Evolutionary conservation across 37 sponge, comb jelly and placozoan species (phyloP), one percentile per base, ranked within the genome.

Genomic region (Chondrosia reniformis): DNA sequence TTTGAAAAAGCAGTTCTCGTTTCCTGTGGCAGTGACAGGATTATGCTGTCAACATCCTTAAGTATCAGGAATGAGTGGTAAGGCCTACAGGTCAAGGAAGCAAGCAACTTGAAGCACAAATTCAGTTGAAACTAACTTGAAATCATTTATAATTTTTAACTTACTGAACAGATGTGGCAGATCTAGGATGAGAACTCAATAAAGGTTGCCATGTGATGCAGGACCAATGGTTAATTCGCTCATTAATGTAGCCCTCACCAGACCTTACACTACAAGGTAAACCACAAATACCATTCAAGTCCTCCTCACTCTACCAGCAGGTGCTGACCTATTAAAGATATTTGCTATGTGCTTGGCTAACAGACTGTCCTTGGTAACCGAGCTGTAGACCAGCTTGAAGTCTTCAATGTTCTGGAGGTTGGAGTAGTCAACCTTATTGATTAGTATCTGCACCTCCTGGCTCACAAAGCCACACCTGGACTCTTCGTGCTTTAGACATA

Each of bases 171-270:
- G n/a, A n/a, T n/a, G n/a, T n/a, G n/a, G n/a, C n/a, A n/a, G n/a
- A n/a, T n/a, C n/a, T n/a, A n/a, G n/a, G n/a, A n/a, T n/a, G n/a
- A 19, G 61, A 19, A 5, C 4, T 59, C 61, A 7, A 30, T 13
- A 44, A 24, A n/a, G 15, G 72, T 21, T 24, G 15, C 72, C 72
- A 69, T 21, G 72, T 34, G 44, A 69, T 3, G 22, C 72, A 34
- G 37, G 85, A 59, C 92, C 92, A 91, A 28, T 78, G 56, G 80
- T 91, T 91, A 44, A 91, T 81, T 33, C 45, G 54, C 30, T 80
- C 75, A 6, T 44, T 24, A 10, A 91, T 55, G 36, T 84, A 64
- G 25, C 31, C 56, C 39, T 76, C 42, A 21, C 81, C 81, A 24
- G 69, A 43, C 33, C 80, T 79, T 4, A 91, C 41, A 22, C 91